Conservation (phyloP, 2,797 vertebrate species). For the Lagocephalus sceleratus region DNA sequence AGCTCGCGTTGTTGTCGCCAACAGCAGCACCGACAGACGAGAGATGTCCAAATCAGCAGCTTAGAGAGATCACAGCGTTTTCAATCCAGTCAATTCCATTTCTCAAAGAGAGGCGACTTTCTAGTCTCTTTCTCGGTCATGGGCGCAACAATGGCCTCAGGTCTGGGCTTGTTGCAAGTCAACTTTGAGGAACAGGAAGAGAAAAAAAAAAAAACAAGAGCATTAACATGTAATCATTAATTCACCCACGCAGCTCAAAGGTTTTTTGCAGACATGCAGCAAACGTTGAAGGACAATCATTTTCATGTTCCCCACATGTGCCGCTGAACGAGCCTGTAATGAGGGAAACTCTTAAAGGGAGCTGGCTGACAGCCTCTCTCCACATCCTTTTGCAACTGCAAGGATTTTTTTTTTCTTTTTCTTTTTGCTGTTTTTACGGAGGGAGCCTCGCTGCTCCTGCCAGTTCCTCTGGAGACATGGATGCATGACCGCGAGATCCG, state of each 20-base stretch:
- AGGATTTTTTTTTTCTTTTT: conserved; percentile 15
- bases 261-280: not conserved
- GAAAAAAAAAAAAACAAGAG: not conserved
- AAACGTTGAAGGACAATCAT: conserved; percentile 5
- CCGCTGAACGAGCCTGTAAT: conserved; percentile 19
- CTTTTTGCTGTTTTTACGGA: conserved; percentile 25
- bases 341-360: conserved; percentile 27
- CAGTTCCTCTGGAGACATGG: not conserved
- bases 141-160: not conserved
- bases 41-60: not conserved
- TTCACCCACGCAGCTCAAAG: not conserved
- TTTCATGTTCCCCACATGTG: conserved; percentile 31
- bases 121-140: not conserved
- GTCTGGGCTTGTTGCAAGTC: no score
- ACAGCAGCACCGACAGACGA: no score
- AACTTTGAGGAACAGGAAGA: no score
- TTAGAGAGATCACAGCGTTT: not conserved
- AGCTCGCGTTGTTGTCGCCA: no score
- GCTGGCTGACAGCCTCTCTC: conserved; percentile 42
- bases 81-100: no score
- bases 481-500: no score
- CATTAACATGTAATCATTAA: conserved; percentile 1
- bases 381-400: conserved; percentile 38
- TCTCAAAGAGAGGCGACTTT: not conserved
- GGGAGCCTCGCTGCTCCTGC: conserved; percentile 17